These are phyloP conservation scores for Gastracanthus pulcherrimus DNA, from an alignment of 2,888 invertebrate genomes.

Conservation along the genomic window DNA sequence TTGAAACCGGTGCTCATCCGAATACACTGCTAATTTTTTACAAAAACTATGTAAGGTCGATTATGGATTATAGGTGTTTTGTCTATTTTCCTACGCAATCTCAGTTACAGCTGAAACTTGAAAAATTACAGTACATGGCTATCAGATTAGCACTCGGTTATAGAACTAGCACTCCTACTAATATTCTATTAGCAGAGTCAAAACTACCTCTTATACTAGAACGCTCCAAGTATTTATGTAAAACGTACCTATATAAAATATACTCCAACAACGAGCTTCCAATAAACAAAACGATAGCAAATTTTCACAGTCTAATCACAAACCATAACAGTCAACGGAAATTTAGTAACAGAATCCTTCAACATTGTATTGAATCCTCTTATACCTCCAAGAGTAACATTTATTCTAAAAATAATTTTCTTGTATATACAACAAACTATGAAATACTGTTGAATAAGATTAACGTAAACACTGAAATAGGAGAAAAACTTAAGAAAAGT, in stretches of 20 bases:
- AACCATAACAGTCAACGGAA: too few species aligned
- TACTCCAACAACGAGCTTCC: background rate
- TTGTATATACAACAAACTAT: background rate
- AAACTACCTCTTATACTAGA: slow-evolving; percentile 17
- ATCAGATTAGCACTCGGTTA: slow-evolving; percentile 21
- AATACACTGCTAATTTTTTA: slow-evolving; percentile 28
- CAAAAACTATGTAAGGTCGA: background rate
- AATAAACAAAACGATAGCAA: background rate
- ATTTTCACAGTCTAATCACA: too few species aligned
- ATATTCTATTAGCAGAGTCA: slow-evolving; percentile 32
- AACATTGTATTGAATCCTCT: background rate
- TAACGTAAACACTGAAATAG: background rate
- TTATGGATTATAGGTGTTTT: background rate
- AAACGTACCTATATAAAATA: background rate
- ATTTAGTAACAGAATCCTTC: background rate
- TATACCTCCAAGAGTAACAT: background rate
- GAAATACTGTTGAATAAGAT: background rate
- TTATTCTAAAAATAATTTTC: background rate
- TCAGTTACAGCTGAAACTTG: slow-evolving; percentile 5
- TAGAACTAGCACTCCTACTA: slow-evolving; percentile 31
- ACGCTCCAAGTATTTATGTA: background rate
- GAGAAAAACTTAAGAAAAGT: background rate
- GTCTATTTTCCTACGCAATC: background rate
- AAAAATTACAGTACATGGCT: slow-evolving; percentile 17
- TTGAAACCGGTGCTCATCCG: slow-evolving; percentile 32